Evolutionary conservation across 1,140 invertebrate species (phyloP), one percentile per base, ranked within the genome.

Genomic region (Macrosteles quadrilineatus): DNA sequence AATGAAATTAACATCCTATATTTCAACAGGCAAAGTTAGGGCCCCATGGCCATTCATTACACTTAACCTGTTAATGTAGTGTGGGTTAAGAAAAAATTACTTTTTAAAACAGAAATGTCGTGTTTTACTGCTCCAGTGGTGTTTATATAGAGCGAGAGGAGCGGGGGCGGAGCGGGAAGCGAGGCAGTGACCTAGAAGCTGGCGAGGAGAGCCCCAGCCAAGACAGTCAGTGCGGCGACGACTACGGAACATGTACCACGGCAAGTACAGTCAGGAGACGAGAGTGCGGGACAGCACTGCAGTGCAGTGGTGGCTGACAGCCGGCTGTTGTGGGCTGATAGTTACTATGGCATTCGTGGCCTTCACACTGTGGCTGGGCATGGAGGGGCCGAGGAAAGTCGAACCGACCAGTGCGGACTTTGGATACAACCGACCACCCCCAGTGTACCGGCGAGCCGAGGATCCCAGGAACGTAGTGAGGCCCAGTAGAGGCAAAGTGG

Each of bases 221-320:
- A 21, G 55, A 21, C 55, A 59, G 55, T 29, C 25, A 14, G 55
- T 27, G 27, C 55, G 21, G 14, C 23, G 17, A 1, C 17, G 63
- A 1, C 21, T 36, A 19, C 17, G 32, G 1, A 27, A 27, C 32
- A 66, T 66, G 63, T 66, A 66, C 63, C 23, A 66, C 31, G 36
- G 21, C 6, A 66, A 66, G 63, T 43, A 66, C 36, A 14, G 1
- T 3, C 2, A 40, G 17, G 63, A 1, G 40, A 4, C 17, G 63
- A 12, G 21, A 36, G n/a, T 31, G 2, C 63, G 40, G 25, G 55
- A 59, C 55, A 27, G 14, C 14, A 25, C 29, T 2, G 70, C 47
- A 19, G 72, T 40, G 27, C 73, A 73, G 30, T 77, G 76, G 71
- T 77, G 76, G 76, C 32, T 76, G 43, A 64, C 73, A 17, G 76